Percentiles rank a stretch among this genome's conserved stretches.
phyloP scores from a whole-genome alignment of 2,113 vertebrate genomes.

The Antechinus flavipes region DNA sequence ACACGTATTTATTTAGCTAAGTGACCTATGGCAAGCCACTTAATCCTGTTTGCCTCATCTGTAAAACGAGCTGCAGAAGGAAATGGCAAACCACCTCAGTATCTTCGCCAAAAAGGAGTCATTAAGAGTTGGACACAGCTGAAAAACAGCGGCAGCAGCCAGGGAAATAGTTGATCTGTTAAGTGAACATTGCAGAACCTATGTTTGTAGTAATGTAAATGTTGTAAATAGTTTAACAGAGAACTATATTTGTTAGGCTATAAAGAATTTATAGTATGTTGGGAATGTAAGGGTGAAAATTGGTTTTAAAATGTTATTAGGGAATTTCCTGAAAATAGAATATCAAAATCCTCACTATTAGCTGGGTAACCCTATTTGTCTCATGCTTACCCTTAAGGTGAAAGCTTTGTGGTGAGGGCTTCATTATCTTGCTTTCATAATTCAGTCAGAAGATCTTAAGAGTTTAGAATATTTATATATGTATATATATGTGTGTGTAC shows the following conservation, averaged over 20 bases:
- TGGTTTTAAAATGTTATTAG: not conserved
- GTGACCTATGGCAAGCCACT: not conserved
- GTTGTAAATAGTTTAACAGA: not conserved
- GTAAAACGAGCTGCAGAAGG: not conserved
- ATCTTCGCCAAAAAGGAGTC: not conserved
- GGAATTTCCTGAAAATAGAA: not conserved
- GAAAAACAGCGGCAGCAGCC: too few relatives aligned
- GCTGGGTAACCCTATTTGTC: not conserved
- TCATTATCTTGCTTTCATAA: not conserved
- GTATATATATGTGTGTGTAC: not conserved
- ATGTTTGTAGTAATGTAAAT: not conserved
- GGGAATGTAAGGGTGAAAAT: not conserved
- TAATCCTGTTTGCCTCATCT: not conserved
- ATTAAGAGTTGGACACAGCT: not conserved
- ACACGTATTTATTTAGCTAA: not conserved
- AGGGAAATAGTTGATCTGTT: not conserved
- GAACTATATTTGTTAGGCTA: not conserved
- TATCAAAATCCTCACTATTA: not conserved
- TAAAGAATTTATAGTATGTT: not conserved
- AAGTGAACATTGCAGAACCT: not conserved
- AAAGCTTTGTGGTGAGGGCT: not conserved
- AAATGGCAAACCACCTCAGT: not conserved
- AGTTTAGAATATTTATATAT: not conserved
- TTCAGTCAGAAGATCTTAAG: not conserved
- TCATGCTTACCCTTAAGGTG: too few relatives aligned